Evolutionary conservation across 2,797 vertebrate species (phyloP), one percentile per base, ranked within the genome.

Genomic region (Pantherophis vulpinus): DNA sequence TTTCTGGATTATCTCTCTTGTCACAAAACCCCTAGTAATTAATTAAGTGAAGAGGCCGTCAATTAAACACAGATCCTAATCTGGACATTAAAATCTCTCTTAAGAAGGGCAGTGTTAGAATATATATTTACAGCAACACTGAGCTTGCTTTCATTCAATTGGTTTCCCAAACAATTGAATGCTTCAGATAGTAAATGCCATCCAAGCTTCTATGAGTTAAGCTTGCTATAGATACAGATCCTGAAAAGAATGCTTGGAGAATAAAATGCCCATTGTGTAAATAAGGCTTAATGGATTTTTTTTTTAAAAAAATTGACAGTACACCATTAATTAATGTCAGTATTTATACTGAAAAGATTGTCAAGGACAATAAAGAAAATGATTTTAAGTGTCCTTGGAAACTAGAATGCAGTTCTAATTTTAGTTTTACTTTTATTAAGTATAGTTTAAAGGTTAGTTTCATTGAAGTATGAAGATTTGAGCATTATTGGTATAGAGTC

Each of bases 61-160:
- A 98, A 98, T 98, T 98, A 98, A 98, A 97, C 97, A 98, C 96
- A 98, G 98, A 98, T 98, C 97, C 98, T 98, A 98, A 98, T 98
- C 98, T 98, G 96, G 97, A 96, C 95, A 98, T 97, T 98, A 98
- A 91, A 98, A 97, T 98, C 96, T 98, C 95, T 97, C 96, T 97
- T 98, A 97, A 97, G 96, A 96, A 97, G 97, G 95, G 96, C 89
- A 96, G 95, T 96, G 97, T 95, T 96, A 96, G 96, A 98, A 97
- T 97, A 97, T 97, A 97, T 98, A 37, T 97, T 97, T 96, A 95
- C 95, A 96, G 94, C 95, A 88, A 97, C 96, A 96, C 95, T 94
- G 92, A 96, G 95, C 83, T 97, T 97, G 96, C 94, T 95, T 98
- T 97, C 97, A 97, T 98, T 98, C 98, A 97, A 94, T 98, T 96